Conservation (phyloP, 1,140 invertebrate genomes). For the Drosophila subobscura region DNA sequence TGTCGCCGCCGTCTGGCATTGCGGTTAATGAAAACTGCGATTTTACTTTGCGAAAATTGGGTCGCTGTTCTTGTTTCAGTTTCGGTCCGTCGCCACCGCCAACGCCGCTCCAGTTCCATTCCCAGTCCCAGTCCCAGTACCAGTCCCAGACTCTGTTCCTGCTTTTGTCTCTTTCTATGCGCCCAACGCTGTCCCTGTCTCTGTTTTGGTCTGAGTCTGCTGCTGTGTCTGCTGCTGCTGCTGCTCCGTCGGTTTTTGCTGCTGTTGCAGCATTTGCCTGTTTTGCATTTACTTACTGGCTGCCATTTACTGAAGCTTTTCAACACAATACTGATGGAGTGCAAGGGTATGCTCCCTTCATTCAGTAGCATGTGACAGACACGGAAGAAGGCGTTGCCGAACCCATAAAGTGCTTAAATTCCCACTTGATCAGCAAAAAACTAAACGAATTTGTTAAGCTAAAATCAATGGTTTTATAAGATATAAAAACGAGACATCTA, state of each 20-base stretch:
- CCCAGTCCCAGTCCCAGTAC: conserved; percentile 1
- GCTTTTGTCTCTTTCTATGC: conserved; percentile 17
- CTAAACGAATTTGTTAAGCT: no score
- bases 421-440: no score
- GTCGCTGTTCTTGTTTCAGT: conserved; percentile 58
- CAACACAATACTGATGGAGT: no score
- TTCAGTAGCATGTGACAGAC: no score
- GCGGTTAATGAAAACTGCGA: conserved; percentile 75
- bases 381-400: no score
- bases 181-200: conserved; percentile 14
- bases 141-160: conserved; percentile 30
- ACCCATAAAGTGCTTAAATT: no score
- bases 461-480: no score
- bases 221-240: conserved; percentile 40
- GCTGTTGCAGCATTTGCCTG: conserved; percentile 42
- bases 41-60: conserved; percentile 72
- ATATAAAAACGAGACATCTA: no score
- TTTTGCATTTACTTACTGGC: conserved; percentile 73
- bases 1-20: conserved; percentile 57
- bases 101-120: background rate
- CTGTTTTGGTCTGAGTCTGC: conserved; percentile 35
- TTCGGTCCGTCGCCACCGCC: conserved; percentile 13
- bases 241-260: conserved; percentile 35
- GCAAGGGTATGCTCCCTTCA: no score
- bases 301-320: conserved; percentile 62